Evolutionary conservation across 2,888 invertebrate genomes (phyloP), one percentile per base, ranked within the genome.

Genomic region (Atherix ibis): DNA sequence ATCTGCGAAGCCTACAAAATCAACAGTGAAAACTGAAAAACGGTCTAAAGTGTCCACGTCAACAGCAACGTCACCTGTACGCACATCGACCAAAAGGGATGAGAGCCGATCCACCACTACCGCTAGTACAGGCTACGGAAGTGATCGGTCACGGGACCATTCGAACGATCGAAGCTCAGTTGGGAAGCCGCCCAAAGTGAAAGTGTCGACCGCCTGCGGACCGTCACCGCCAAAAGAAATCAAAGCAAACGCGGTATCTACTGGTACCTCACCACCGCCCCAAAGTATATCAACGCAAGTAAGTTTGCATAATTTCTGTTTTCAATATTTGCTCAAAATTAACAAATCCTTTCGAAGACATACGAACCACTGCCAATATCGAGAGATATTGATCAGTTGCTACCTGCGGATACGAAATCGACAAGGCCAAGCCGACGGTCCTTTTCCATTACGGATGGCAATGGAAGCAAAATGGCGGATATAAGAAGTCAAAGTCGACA

Each of bases 251-350:
- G 9, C 43, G 6, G 61, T 64, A 27, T 80, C 79, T 37, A 81
- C 76, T 31, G 83, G 80, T 38, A 85, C 85, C 19, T 85, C 84
- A 19, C 85, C 87, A 27, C 82, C 84, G 19, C 85, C 87, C 3
- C 87, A 87, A 58, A 82, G 66, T 52, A 84, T 82, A 50, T 82
- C 85, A 17, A 88, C 87, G 16, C 87, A 88, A 71, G 82, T 79
- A 57, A 48, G 49, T 43, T 22, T 8, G 22, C 6, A 22, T 22
- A 8, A 10, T 10, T n/a, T n/a, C n/a, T n/a, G 6, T 22, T 8
- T 10, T 10, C 15, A 14, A 29, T 6, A 31, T 31, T 31, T 9
- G 3, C 18, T 4, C 12, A 29, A 29, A 13, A 16, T 6, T n/a
- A 15, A 15, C 4, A n/a, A 15, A 14, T n/a, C 29, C 15, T 13